These are phyloP conservation scores for Helostoma temminkii DNA, from an alignment of 2,797 vertebrate species.

Conservation along the genomic window DNA sequence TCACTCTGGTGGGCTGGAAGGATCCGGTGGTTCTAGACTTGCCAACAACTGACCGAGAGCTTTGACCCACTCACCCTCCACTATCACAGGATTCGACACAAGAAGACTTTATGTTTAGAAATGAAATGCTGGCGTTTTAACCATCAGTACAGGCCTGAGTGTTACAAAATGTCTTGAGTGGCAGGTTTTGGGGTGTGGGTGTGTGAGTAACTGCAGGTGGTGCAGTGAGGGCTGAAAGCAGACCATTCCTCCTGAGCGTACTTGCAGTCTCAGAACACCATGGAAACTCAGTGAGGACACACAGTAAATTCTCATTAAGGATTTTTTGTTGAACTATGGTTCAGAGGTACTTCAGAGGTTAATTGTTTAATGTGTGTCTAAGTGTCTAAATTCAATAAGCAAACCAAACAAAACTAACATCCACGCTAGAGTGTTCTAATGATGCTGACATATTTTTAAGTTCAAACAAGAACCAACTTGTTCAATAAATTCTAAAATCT, in stretches of 20 bases:
- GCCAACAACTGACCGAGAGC: slow-evolving; percentile 94
- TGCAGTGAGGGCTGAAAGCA: slow-evolving; percentile 77
- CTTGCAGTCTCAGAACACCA: slow-evolving; percentile 79
- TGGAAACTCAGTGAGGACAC: slow-evolving; percentile 11
- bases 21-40: slow-evolving; percentile 99
- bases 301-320: too few species aligned
- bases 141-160: background rate
- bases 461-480: too few species aligned
- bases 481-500: too few species aligned
- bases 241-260: slow-evolving; percentile 63
- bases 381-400: too few species aligned
- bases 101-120: slow-evolving; percentile 14
- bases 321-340: too few species aligned
- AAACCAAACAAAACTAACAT: too few species aligned
- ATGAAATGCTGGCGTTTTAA: background rate
- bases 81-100: slow-evolving; percentile 2
- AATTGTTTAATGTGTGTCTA: too few species aligned
- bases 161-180: slow-evolving; percentile 13
- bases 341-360: too few species aligned
- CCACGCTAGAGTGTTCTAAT: too few species aligned
- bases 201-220: slow-evolving; percentile 81
- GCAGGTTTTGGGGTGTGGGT: background rate
- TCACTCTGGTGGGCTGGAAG: slow-evolving; percentile 99
- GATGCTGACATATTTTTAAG: too few species aligned
- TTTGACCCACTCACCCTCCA: slow-evolving; percentile 39